A percentile compares a stretch with the other conserved stretches of the same genome.
Conservation (phyloP, 2,113 vertebrate genomes). For the Tetrax tetrax region DNA sequence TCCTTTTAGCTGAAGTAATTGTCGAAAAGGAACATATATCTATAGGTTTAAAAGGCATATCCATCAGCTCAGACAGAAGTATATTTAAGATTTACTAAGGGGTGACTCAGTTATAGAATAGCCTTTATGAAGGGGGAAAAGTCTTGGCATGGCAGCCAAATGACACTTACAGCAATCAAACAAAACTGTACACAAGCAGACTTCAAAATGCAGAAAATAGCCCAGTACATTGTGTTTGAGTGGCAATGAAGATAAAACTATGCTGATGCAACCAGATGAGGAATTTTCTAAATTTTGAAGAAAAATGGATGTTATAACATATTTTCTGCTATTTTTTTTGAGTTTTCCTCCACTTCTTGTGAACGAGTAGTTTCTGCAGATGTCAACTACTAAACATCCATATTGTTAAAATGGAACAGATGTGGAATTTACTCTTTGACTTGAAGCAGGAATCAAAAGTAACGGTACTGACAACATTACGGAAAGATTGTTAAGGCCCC, state of each 20-base stretch:
- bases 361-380: not conserved
- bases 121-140: not conserved
- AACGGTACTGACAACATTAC: not conserved
- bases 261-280: not conserved
- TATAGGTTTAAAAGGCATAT: constrained; percentile 44
- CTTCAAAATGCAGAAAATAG: not conserved
- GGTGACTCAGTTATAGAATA: not conserved
- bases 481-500: not conserved
- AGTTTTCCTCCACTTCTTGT: not conserved
- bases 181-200: not conserved
- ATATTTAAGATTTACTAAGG: not conserved
- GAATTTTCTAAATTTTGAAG: not conserved
- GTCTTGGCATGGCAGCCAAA: not conserved
- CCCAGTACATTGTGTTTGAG: not conserved
- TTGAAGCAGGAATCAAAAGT: not conserved
- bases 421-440: not conserved
- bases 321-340: not conserved
- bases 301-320: not conserved
- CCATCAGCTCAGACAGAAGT: constrained; percentile 11
- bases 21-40: constrained; percentile 12
- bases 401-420: not conserved
- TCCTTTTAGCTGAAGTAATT: constrained; percentile 57
- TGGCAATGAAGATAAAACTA: not conserved
- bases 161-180: not conserved
- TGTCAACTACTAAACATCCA: not conserved